Conservation (phyloP, 2,888 invertebrate genomes). For the Scotopteryx bipunctaria region DNA sequence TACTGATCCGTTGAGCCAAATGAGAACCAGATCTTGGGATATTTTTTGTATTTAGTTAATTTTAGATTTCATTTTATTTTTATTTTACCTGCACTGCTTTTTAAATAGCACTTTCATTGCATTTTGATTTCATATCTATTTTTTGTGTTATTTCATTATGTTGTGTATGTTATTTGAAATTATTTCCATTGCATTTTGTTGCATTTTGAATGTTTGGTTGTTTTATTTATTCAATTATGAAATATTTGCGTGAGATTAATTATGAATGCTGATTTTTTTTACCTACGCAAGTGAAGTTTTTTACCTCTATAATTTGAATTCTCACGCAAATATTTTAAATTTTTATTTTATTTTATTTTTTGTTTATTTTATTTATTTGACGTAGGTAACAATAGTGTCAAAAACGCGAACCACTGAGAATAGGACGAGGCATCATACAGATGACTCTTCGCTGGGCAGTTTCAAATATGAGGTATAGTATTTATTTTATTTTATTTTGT, state of each 20-base stretch:
- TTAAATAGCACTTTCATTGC: constrained; percentile 1
- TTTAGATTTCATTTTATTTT: neutral
- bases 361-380: constrained; percentile 41
- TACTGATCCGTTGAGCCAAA: no score
- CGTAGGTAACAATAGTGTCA: constrained; percentile 70
- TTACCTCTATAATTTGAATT: constrained; percentile 21
- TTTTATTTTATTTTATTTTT: constrained; percentile 32
- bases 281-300: no score
- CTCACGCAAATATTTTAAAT: constrained; percentile 26
- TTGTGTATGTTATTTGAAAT: constrained; percentile 8
- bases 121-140: constrained; percentile 2
- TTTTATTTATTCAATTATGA: constrained; percentile 1
- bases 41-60: neutral
- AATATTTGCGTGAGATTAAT: neutral
- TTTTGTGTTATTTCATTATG: neutral
- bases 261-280: no score
- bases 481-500: constrained; percentile 46
- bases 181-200: constrained; percentile 25
- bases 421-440: constrained; percentile 85
- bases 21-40: no score
- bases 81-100: neutral
- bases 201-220: constrained; percentile 14
- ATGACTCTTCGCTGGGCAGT: constrained; percentile 88
- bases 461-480: constrained; percentile 88
- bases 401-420: constrained; percentile 63